Conservation (phyloP, 2,113 vertebrate genomes). For the Lagopus leucura region DNA sequence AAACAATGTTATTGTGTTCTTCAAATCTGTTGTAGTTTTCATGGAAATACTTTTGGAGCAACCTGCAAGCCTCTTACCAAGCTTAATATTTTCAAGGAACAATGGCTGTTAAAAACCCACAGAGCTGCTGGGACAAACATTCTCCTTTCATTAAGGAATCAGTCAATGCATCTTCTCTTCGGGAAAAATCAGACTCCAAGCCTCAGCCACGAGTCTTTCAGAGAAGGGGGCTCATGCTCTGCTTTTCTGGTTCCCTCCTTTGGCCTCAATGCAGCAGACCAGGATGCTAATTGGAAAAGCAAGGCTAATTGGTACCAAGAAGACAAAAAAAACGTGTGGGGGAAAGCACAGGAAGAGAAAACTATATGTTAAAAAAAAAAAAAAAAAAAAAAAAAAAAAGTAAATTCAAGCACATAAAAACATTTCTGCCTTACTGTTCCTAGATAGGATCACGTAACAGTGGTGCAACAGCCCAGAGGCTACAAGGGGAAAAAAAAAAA, state of each 20-base stretch:
- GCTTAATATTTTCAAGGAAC: slow-evolving; percentile 62
- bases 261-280: slow-evolving; percentile 24
- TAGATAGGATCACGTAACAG: slow-evolving; percentile 38
- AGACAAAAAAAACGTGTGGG: not conserved
- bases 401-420: slow-evolving; percentile 41
- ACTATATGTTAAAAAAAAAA: not conserved
- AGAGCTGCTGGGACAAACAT: not conserved
- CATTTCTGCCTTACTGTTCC: slow-evolving; percentile 32
- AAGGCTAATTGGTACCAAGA: slow-evolving; percentile 59
- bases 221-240: slow-evolving; percentile 4
- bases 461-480: slow-evolving; percentile 58
- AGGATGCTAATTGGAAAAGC: slow-evolving; percentile 60
- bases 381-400: not conserved
- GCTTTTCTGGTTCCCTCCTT: slow-evolving; percentile 33
- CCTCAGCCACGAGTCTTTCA: not conserved
- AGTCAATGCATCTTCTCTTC: slow-evolving; percentile 29
- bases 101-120: slow-evolving; percentile 17
- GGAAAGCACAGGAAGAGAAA: not conserved
- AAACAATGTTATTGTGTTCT: not conserved
- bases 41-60: not conserved
- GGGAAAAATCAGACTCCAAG: slow-evolving; percentile 49
- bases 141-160: slow-evolving; percentile 65
- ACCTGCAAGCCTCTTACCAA: not conserved
- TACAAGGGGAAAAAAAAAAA: slow-evolving; percentile 46
- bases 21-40: not conserved